Percentiles rank a stretch among this genome's conserved stretches.
These are phyloP conservation scores for Diarsia brunnea DNA, from an alignment of 2,888 invertebrate species.

Conservation along the genomic window DNA sequence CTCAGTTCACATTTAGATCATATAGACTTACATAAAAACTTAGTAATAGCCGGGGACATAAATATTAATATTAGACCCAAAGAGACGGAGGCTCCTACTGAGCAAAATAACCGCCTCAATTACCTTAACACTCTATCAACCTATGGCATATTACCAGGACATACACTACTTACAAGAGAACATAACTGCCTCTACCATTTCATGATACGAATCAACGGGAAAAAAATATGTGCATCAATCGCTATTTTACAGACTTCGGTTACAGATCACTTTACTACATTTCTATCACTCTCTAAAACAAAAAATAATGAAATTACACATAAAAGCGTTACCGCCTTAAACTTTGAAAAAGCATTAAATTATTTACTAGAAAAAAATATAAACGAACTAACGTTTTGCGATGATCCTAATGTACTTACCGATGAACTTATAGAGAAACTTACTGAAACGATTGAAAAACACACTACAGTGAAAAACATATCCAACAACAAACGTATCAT, in stretches of 20 bases:
- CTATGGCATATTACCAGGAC: too few species aligned
- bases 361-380: neutral
- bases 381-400: neutral
- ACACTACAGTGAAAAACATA: neutral
- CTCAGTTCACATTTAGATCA: too few species aligned
- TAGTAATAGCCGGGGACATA: too few species aligned
- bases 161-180: too few species aligned
- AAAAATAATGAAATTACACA: neutral
- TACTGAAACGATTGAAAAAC: neutral
- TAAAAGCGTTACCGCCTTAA: neutral
- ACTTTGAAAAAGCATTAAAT: constrained; percentile 2
- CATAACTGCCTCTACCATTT: too few species aligned
- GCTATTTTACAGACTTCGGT: neutral
- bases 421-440: neutral
- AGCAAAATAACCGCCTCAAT: too few species aligned
- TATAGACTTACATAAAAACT: too few species aligned
- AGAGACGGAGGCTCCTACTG: too few species aligned
- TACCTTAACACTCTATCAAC: too few species aligned
- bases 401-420: neutral
- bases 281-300: neutral
- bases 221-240: neutral
- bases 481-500: neutral
- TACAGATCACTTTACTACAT: neutral
- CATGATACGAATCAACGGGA: too few species aligned
- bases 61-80: too few species aligned